A percentile compares a stretch with the other conserved stretches of the same genome.
Conservation (phyloP, 2,113 vertebrate genomes). For the Chauna torquata region DNA sequence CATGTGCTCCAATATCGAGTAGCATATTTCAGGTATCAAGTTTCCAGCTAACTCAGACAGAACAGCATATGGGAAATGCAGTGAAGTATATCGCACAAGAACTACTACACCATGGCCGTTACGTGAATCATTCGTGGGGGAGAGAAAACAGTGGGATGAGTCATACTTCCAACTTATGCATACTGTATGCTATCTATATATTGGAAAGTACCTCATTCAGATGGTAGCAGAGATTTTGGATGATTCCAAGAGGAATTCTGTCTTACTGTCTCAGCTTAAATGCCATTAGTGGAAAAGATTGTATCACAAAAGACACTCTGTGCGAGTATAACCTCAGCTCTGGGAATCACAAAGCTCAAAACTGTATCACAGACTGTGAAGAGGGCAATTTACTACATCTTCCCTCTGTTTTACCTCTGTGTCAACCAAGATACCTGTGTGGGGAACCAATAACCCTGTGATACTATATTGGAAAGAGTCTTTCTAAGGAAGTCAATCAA, state of each 20-base stretch:
- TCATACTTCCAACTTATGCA: not conserved
- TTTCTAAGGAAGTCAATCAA: not conserved
- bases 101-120: no score
- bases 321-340: not conserved
- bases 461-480: not conserved
- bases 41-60: not conserved
- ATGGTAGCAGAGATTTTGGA: not conserved
- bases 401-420: not conserved
- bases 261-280: not conserved
- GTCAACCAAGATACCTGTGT: not conserved
- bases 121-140: not conserved
- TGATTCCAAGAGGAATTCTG: not conserved
- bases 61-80: not conserved
- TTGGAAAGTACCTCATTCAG: not conserved
- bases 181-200: not conserved
- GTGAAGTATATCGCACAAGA: not conserved
- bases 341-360: not conserved
- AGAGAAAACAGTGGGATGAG: not conserved
- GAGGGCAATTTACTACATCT: not conserved
- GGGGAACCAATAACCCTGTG: not conserved
- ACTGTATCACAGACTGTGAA: not conserved
- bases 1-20: not conserved
- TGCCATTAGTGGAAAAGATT: not conserved
- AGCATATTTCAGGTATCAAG: not conserved
- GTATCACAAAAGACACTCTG: not conserved